Evolutionary conservation across 2,797 vertebrate species (phyloP), one percentile per base, ranked within the genome.

Genomic region (Capromys pilorides): DNA sequence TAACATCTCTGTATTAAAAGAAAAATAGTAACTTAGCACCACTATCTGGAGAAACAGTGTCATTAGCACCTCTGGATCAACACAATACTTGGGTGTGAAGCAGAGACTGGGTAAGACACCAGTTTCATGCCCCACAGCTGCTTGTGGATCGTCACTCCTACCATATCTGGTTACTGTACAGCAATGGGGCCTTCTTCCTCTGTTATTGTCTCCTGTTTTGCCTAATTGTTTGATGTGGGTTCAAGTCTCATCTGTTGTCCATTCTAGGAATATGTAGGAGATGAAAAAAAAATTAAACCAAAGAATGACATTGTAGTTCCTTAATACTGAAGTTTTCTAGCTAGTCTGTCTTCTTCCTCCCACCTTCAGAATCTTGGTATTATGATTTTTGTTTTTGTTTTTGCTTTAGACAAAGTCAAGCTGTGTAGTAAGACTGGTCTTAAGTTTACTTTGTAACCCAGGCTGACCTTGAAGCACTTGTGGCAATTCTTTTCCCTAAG

Each of bases 261-360:
- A 91, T 31, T 54, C 31, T 12, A 14, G 28, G 16, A n/a, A 19
- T 57, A 31, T 62, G 24, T 61, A 9, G 19, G 41, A 91, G 61
- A 57, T 49, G 31, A 73, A 86, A 21, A 92, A 61, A 36, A 88
- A 73, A 77, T 26, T 77, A 49, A 93, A 75, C 14, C 36, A 36
- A 64, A 31, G 24, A 64, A 59, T 7, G 7, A 51, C 33, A 83
- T 62, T 89, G 5, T 59, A 9, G 33, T 89, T 91, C 22, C 81
- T 94, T 73, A 85, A n/a, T 39, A 51, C 88, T 83, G 24, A 71
- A 36, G 49, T 94, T 90, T 90, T 62, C 54, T 90, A 78, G 16
- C n/a, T 71, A 78, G 64, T 89, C 71, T 5, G 7, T 21, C 28
- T 83, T 36, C n/a, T 88, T 95, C n/a, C 41, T 67, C 51, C 26